Evolutionary conservation across 2,113 vertebrate genomes (phyloP).

Genomic region (Pseudorasbora parva): DNA sequence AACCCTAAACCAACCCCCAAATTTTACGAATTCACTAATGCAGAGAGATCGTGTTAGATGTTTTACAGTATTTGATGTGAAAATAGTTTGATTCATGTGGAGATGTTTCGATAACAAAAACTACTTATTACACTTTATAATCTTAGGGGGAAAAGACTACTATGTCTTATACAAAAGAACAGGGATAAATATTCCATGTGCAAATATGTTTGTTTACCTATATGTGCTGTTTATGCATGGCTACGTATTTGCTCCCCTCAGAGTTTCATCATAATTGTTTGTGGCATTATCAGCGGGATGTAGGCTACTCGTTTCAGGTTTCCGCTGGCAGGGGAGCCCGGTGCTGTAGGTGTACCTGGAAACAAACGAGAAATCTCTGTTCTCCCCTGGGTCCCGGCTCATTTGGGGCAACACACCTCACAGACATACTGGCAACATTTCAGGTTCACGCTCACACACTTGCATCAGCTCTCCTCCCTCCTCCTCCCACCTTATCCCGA

Average conservation of each 20-base stretch:
- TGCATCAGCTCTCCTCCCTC: slow-evolving; percentile 31
- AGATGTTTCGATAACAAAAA: not conserved
- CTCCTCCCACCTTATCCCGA: not conserved
- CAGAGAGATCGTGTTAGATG: too few species aligned
- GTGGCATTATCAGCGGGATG: slow-evolving; percentile 58
- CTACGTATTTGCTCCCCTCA: slow-evolving; percentile 18
- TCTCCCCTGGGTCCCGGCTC: slow-evolving; percentile 6
- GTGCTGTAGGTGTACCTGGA: slow-evolving; percentile 55
- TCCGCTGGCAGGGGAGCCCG: slow-evolving; percentile 55
- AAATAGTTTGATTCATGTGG: not conserved
- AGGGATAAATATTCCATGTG: not conserved
- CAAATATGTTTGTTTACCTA: slow-evolving; percentile 1
- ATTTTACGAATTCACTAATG: too few species aligned
- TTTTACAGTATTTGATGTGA: not conserved
- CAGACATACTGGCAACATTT: slow-evolving; percentile 35
- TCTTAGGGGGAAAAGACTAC: too few species aligned
- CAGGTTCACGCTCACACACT: not conserved
- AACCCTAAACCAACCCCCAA: too few species aligned
- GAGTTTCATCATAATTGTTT: slow-evolving; percentile 68
- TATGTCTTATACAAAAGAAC: not conserved
- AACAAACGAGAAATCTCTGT: slow-evolving; percentile 52
- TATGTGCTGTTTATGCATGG: not conserved
- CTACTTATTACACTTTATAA: not conserved
- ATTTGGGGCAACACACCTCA: not conserved
- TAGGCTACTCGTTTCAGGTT: slow-evolving; percentile 56